Conservation (phyloP, 2,113 vertebrate genomes). For the Leptodactylus fuscus region DNA sequence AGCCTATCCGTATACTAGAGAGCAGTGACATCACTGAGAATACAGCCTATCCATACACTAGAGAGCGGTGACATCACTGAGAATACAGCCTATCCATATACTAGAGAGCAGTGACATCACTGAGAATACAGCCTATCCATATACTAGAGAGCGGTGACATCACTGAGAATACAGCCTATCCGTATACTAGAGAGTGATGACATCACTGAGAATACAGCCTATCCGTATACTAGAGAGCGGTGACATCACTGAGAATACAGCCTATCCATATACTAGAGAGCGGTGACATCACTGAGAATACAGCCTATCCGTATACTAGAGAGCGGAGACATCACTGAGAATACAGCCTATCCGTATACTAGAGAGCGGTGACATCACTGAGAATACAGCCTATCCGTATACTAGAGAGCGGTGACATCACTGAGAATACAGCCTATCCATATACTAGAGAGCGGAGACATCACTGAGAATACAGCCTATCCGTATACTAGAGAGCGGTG, state of each 20-base stretch:
- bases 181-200: neutral
- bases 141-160: neutral
- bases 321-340: neutral
- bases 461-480: neutral
- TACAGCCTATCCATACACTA: constrained; percentile 14
- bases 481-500: no score
- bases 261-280: neutral
- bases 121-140: neutral
- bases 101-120: neutral
- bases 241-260: neutral
- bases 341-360: constrained; percentile 3
- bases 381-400: neutral
- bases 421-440: neutral
- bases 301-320: neutral
- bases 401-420: neutral
- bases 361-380: no score
- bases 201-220: neutral
- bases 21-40: neutral
- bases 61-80: no score
- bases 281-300: neutral
- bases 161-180: neutral
- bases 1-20: neutral
- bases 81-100: no score
- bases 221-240: no score
- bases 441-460: neutral